Conservation (phyloP, 2,888 invertebrate genomes). For the Marronus borbonicus region DNA sequence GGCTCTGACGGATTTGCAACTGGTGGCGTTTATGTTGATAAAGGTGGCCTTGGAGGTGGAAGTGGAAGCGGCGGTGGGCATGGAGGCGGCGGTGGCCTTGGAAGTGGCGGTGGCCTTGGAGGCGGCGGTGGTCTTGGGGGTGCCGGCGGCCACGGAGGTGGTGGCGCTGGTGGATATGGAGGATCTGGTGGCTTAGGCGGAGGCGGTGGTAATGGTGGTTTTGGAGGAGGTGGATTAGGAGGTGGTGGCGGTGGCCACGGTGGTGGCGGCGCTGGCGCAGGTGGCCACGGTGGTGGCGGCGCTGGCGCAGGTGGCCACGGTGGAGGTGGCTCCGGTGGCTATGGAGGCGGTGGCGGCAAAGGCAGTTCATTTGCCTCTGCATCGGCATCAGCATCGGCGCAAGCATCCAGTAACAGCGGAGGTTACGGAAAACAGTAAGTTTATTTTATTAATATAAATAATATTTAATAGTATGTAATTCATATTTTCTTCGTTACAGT, state of each 20-base stretch:
- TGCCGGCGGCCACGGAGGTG: slow-evolving; percentile 39
- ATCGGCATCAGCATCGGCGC: slow-evolving; percentile 41
- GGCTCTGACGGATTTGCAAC: slow-evolving; percentile 41
- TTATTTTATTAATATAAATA: not conserved
- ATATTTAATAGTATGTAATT: not conserved
- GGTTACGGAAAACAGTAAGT: slow-evolving; percentile 45
- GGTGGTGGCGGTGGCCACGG: slow-evolving; percentile 36
- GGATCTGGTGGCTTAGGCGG: slow-evolving; percentile 41
- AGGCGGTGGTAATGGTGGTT: slow-evolving; percentile 42
- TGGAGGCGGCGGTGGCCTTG: slow-evolving; percentile 26
- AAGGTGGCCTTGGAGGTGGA: slow-evolving; percentile 49
- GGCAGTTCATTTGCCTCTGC: slow-evolving; percentile 20
- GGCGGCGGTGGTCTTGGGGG: slow-evolving; percentile 45
- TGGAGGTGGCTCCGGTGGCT: slow-evolving; percentile 19
- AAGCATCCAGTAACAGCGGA: slow-evolving; percentile 37
- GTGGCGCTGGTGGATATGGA: slow-evolving; percentile 36
- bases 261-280: slow-evolving; percentile 29
- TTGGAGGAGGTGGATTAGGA: slow-evolving; percentile 5
- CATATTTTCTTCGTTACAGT: not conserved
- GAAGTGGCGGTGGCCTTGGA: slow-evolving; percentile 38
- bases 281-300: slow-evolving; percentile 41
- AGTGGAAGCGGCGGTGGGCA: slow-evolving; percentile 33
- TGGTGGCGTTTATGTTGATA: slow-evolving; percentile 47
- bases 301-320: slow-evolving; percentile 35
- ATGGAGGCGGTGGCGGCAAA: slow-evolving; percentile 35